These are phyloP conservation scores for Imbricaverruca yamaguchii DNA, from an alignment of 2,888 invertebrate species.

Conservation along the genomic window DNA sequence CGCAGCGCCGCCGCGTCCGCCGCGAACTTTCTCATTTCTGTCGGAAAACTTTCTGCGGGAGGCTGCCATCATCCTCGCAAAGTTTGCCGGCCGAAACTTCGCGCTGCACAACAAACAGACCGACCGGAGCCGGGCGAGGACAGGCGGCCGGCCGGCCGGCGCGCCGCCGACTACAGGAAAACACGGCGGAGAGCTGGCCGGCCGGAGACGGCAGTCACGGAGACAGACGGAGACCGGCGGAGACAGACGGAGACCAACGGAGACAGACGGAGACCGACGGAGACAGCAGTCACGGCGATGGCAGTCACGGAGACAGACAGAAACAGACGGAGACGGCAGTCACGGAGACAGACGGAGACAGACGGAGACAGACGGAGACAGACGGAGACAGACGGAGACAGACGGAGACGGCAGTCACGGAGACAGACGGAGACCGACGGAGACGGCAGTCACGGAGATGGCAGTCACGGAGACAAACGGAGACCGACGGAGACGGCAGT, in stretches of 20 bases:
- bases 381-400: neutral
- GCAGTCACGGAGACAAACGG: neutral
- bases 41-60: neutral
- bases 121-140: too few relatives aligned
- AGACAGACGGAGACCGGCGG: too few relatives aligned
- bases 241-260: neutral
- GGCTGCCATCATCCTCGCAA: slow-evolving; percentile 6
- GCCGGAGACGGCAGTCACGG: too few relatives aligned
- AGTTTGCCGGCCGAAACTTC: slow-evolving; percentile 3
- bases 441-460: too few relatives aligned
- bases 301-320: neutral
- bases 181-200: too few relatives aligned
- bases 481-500: too few relatives aligned
- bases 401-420: neutral
- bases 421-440: neutral
- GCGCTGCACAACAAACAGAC: slow-evolving; percentile 13
- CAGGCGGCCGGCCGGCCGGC: too few relatives aligned
- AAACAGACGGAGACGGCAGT: too few relatives aligned
- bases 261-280: neutral
- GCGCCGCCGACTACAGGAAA: too few relatives aligned
- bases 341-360: neutral
- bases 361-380: neutral
- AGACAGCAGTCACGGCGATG: too few relatives aligned
- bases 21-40: slow-evolving; percentile 17
- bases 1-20: neutral